Evolutionary conservation across 2,888 invertebrate species (phyloP).

Genomic region (Trichacis sp.): DNA sequence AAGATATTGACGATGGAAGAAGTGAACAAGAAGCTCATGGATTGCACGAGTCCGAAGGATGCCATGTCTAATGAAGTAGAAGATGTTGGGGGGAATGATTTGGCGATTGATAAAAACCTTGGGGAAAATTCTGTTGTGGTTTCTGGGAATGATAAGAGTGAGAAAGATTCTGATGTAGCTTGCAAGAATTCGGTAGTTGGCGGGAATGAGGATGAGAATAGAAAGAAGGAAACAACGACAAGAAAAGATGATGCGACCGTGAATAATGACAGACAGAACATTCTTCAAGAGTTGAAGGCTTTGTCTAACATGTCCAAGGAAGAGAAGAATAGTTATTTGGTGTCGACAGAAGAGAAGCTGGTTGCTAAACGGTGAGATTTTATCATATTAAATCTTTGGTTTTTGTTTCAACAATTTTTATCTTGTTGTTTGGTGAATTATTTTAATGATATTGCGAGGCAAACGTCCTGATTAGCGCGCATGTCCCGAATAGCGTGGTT

Average conservation of each 20-base stretch:
- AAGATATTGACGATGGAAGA: constrained; percentile 57
- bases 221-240: constrained; percentile 2
- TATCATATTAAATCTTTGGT: background rate
- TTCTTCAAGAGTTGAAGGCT: constrained; percentile 47
- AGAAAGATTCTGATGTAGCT: too few relatives aligned
- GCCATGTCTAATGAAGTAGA: too few relatives aligned
- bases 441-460: too few relatives aligned
- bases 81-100: too few relatives aligned
- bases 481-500: too few relatives aligned
- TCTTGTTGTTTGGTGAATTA: too few relatives aligned
- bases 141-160: background rate
- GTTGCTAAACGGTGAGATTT: constrained; percentile 55
- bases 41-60: too few relatives aligned
- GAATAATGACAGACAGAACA: constrained; percentile 49
- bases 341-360: constrained; percentile 54
- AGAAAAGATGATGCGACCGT: constrained; percentile 11
- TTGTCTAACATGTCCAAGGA: constrained; percentile 41
- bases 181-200: too few relatives aligned
- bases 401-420: background rate
- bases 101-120: too few relatives aligned
- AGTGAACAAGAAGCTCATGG: constrained; percentile 50
- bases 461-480: too few relatives aligned
- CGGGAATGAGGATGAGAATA: background rate
- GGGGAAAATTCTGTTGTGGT: background rate
- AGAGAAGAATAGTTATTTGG: constrained; percentile 48